Base-by-base conservation (phyloP, 2,113 vertebrate genomes). In the Lophotis ruficrista region DNA sequence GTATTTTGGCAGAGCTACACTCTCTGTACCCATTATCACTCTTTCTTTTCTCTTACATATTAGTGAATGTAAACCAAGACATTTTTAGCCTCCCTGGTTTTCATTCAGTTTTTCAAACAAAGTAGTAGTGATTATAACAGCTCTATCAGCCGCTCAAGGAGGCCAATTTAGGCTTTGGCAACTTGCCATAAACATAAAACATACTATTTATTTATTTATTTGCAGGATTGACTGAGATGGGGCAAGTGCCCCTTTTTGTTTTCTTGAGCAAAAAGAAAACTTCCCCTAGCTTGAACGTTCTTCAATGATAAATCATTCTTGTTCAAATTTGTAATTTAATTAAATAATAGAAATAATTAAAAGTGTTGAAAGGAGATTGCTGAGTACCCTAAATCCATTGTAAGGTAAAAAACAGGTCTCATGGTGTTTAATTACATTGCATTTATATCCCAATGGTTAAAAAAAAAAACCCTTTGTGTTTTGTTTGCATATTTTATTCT, bases 71-170 rank as follows among this genome's bases (percentile, higher is more conserved):
- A 96, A 97, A 88, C 66, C 47, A 66, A 88, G 91, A 68, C 75
- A 84, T 68, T 91, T 96, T 80, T 93, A 86, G 33, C 87, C 92
- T 90, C 85, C 79, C 73, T 91, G 84, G 85, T 96, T 96, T 97
- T 95, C 95, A 92, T 96, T 97, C 81, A 93, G 70, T 86, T 94
- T 90, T 95, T 96, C 96, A 95, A 96, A 96, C 96, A 96, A 97
- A 97, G 83, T 82, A 35, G 73, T 96, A 84, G 89, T 96, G 94
- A 93, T 90, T 83, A 78, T 75, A 89, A 64, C 76, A 92, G 68
- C 65, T 92, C 93, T 94, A 88, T 94, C 85, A 96, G 76, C 81
- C 84, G 90, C 95, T 93, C 85, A 97, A 85, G 91, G 85, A 95
- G 96, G 83, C 88, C 81, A 88, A 79, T 96, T 97, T 95, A 93